Conservation (phyloP, 2,797 vertebrate genomes). For the Sebastes jordani region DNA sequence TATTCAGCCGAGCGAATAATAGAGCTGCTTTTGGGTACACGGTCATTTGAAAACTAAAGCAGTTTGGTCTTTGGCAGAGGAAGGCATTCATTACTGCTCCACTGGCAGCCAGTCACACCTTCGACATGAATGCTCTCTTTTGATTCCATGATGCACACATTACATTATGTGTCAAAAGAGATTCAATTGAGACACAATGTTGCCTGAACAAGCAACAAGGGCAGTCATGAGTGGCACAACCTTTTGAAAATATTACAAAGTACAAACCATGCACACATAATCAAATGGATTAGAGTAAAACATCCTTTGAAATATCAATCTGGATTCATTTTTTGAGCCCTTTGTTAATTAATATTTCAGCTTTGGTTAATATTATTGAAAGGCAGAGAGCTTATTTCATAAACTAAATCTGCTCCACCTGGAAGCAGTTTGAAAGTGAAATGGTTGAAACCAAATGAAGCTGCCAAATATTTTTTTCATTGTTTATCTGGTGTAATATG, state of each 20-base stretch:
- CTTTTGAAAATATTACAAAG: constrained; percentile 19
- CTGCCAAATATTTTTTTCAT: constrained; percentile 7
- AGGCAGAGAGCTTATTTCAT: background rate
- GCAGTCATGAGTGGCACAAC: background rate
- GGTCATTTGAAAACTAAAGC: constrained; percentile 38
- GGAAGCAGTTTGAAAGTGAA: background rate
- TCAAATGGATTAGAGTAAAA: constrained; percentile 2
- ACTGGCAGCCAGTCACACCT: constrained; percentile 34
- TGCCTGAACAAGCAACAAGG: background rate
- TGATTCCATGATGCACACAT: constrained; percentile 16
- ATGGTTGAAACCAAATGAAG: background rate
- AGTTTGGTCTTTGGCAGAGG: constrained; percentile 42
- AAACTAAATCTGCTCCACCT: background rate
- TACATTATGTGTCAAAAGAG: constrained; percentile 5
- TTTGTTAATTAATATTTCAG: background rate
- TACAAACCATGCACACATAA: background rate
- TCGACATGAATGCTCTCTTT: constrained; percentile 23
- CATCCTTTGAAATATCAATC: background rate
- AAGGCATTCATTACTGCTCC: constrained; percentile 26
- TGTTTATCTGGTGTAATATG: constrained; percentile 38
- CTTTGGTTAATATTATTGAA: background rate
- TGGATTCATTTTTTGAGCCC: background rate
- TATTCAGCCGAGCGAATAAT: constrained; percentile 46
- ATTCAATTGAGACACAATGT: constrained; percentile 1
- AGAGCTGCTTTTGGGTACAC: constrained; percentile 35